These are phyloP conservation scores for Cheirogaleus major DNA, from an alignment of 2,797 vertebrate genomes.

Conservation along the genomic window DNA sequence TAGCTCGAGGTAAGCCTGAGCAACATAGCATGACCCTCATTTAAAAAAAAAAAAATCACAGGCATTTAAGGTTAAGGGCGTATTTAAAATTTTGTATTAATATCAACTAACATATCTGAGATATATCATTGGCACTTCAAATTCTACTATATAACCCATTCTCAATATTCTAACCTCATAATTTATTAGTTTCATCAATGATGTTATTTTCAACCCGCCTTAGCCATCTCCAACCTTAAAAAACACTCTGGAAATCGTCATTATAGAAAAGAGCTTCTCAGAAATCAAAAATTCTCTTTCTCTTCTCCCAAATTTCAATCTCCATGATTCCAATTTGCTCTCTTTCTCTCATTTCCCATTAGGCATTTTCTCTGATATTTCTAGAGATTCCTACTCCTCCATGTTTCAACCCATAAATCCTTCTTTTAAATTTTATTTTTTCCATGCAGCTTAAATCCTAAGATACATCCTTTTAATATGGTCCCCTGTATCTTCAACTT, in stretches of 20 bases:
- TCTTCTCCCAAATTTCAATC: background rate
- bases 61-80: background rate
- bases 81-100: background rate
- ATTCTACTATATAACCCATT: background rate
- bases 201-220: background rate
- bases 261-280: background rate
- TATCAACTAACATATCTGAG: background rate
- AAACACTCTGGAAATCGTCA: background rate
- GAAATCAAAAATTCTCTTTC: background rate
- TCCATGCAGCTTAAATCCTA: background rate
- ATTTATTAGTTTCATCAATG: background rate
- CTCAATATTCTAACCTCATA: background rate
- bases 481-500: background rate
- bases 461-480: background rate
- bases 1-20: no score
- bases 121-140: background rate
- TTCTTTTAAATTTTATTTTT: background rate
- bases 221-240: background rate
- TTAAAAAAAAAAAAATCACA: no score
- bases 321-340: background rate
- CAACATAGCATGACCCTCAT: no score
- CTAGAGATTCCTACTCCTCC: background rate
- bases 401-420: background rate
- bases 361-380: background rate
- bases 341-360: background rate